A percentile compares a stretch with the other conserved stretches of the same genome.
phyloP scores from a whole-genome alignment of 2,113 vertebrate species.

The Percina caprodes region DNA sequence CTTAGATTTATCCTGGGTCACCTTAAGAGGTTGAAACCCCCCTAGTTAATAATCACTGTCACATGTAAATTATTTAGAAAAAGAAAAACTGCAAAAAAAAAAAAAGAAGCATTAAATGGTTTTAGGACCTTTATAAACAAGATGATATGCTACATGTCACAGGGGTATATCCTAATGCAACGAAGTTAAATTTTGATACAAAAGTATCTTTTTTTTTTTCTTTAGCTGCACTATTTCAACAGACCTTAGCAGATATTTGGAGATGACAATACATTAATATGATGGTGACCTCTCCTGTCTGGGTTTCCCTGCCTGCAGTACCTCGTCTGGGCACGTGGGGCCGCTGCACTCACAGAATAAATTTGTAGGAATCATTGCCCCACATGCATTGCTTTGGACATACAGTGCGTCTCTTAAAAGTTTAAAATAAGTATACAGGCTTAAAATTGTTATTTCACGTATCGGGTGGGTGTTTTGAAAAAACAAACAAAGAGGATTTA shows the following conservation, averaged over 20 bases:
- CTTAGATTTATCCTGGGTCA: neutral
- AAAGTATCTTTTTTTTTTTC: too few relatives aligned
- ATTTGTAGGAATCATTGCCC: neutral
- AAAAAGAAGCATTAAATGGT: neutral
- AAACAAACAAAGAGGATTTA: neutral
- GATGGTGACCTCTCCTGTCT: neutral
- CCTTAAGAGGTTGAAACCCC: neutral
- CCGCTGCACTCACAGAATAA: neutral
- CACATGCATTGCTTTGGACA: neutral
- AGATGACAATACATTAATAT: neutral
- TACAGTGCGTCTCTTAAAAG: neutral
- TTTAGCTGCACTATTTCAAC: rapidly evolving
- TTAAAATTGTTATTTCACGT: neutral
- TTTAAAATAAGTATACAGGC: neutral
- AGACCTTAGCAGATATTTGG: neutral
- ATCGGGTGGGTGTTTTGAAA: neutral
- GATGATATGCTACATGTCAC: neutral
- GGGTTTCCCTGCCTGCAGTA: conserved; percentile 8
- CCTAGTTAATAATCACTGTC: neutral
- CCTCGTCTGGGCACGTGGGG: conserved; percentile 38
- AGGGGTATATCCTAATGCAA: neutral
- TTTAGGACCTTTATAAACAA: neutral
- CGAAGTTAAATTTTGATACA: neutral
- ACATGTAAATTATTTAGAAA: neutral
- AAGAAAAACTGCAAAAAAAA: neutral